A percentile compares a stretch with the other conserved stretches of the same genome.
phyloP scores from a whole-genome alignment of 2,797 vertebrate genomes.

The Ctenopoma multispine region DNA sequence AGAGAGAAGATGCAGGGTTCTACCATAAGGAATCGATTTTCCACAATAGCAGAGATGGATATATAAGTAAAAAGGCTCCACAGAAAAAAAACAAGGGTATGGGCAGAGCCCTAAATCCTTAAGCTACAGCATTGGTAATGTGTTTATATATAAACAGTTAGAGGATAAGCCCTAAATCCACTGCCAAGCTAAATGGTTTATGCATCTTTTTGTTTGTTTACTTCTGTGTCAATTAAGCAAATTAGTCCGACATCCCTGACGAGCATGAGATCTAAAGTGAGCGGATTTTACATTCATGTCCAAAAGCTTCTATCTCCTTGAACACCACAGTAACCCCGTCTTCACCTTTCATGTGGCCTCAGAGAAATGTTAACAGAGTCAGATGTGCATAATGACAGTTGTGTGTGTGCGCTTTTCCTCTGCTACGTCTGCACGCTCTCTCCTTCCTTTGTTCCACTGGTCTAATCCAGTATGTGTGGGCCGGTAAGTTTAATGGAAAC shows the following conservation, averaged over 20 bases:
- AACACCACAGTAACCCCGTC: slow-evolving; percentile 55
- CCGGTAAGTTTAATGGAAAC: slow-evolving; percentile 91
- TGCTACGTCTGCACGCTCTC: slow-evolving; percentile 74
- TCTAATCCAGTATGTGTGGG: slow-evolving; percentile 89
- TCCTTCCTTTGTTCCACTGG: slow-evolving; percentile 84
- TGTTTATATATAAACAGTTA: slow-evolving; percentile 81
- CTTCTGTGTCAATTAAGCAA: slow-evolving; percentile 79
- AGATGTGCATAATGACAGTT: slow-evolving; percentile 68
- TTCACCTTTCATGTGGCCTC: slow-evolving; percentile 71
- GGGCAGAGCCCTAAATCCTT: slow-evolving; percentile 73
- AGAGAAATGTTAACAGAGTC: slow-evolving; percentile 70
- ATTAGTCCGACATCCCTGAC: slow-evolving; percentile 74
- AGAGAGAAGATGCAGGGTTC: slow-evolving; percentile 42
- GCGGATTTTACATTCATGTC: slow-evolving; percentile 62
- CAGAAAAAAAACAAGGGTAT: slow-evolving; percentile 39
- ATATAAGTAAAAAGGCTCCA: slow-evolving; percentile 56
- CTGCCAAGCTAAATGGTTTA: slow-evolving; percentile 79
- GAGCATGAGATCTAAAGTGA: slow-evolving; percentile 60
- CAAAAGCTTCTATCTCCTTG: slow-evolving; percentile 55
- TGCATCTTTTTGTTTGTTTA: slow-evolving; percentile 78
- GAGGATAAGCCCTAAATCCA: slow-evolving; percentile 79
- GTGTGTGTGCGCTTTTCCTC: slow-evolving; percentile 27
- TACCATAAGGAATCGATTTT: slow-evolving; percentile 73
- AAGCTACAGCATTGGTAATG: slow-evolving; percentile 68
- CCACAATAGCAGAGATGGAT: slow-evolving; percentile 66